phyloP scores from a whole-genome alignment of 35 echinoderm and acorn worm genomes.

The Strongylocentrotus purpuratus region DNA sequence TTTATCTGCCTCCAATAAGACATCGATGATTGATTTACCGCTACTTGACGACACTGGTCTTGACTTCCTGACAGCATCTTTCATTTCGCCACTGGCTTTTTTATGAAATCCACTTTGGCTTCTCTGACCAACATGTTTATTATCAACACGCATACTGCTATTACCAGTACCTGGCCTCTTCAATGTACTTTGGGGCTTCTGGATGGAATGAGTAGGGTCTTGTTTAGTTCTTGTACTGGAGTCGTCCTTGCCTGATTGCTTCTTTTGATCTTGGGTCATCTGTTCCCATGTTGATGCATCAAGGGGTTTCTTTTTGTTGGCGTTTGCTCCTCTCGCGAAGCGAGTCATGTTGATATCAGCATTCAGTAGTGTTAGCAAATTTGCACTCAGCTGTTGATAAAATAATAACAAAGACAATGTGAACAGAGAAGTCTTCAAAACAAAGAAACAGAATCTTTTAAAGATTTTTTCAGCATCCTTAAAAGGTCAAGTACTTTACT shows the following conservation, averaged over 20 bases:
- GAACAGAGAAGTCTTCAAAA: neutral
- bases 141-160: neutral
- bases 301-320: conserved; percentile 69
- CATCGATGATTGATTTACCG: conserved; percentile 28
- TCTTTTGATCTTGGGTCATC: conserved; percentile 27
- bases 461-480: too few species aligned
- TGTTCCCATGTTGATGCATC: conserved; percentile 85
- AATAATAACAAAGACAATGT: neutral
- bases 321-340: conserved; percentile 69
- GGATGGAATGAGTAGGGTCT: neutral
- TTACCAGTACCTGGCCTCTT: neutral
- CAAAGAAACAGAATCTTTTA: too few species aligned
- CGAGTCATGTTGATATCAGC: conserved; percentile 59
- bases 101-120: neutral
- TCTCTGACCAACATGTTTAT: neutral
- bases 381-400: neutral
- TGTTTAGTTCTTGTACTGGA: neutral
- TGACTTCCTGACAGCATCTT: neutral
- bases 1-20: conserved; percentile 23
- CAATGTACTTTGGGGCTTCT: neutral
- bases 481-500: too few species aligned
- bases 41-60: neutral
- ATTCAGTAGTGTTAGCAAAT: neutral
- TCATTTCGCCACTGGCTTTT: neutral
- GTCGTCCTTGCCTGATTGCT: neutral